Base-by-base conservation (phyloP, 2,797 vertebrate species). In the Lepilemur septentrionalis region DNA sequence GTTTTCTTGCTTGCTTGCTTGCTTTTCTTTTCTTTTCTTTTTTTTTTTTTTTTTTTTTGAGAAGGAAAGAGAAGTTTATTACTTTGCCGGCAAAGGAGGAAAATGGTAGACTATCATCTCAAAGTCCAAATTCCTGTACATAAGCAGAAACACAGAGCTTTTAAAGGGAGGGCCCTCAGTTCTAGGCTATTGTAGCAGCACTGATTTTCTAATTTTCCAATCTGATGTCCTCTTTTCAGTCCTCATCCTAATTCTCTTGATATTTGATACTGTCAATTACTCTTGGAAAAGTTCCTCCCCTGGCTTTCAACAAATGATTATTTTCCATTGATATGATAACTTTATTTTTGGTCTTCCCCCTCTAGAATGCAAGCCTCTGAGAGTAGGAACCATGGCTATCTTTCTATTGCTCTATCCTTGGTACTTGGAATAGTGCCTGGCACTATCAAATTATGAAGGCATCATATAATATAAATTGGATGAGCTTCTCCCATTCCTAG, bases 151-250 rank as follows among this genome's bases (percentile, higher is more conserved):
- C 11, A 57, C 55, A 57, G 55, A 57, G 55, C 55, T 57, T 57
- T 57, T 11, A 57, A 57, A 57, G 55, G 23, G 55, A 25, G 23
- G 23, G 23, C 55, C 55, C 23, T 25, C 55, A 23, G 9, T 25
- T 57, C 55, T 57, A 57, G 55, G 55, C 9, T 57, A 57, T 57
- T 23, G 22, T 10, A 20, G 69, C 17, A 93, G 57, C 25, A 89
- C 1, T 78, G 48, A 79, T 79, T 59, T 81, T 20, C 48, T 67
- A 55, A 69, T 91, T 82, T 95, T 96, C 52, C 95, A 86, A 79
- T 57, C 25, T 8, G 70, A 0, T 82, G 48, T 92, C 72, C 63
- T 86, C 30, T 93, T 89, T 93, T 76, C 14, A 84, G 43, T 65
- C 30, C 38, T 72, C 57, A 55, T 69, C 63, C 28, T 91, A 75